phyloP scores from a whole-genome alignment of 2,888 invertebrate genomes.

The Laothoe populi region DNA sequence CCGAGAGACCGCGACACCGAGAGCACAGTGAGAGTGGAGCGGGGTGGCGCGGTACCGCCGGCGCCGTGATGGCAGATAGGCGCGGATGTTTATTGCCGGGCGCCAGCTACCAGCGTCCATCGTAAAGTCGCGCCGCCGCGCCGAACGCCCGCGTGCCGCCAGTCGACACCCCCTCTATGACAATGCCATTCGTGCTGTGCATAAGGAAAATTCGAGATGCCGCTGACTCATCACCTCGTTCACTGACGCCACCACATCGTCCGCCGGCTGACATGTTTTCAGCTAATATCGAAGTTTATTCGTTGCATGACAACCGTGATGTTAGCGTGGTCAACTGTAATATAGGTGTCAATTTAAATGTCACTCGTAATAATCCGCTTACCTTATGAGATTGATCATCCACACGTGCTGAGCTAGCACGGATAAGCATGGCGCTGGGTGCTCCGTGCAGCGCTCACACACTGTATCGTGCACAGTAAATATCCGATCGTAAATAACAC shows the following conservation, averaged over 20 bases:
- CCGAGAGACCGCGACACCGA: slow-evolving; percentile 39
- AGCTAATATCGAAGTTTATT: slow-evolving; percentile 46
- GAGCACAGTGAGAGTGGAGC: slow-evolving; percentile 39
- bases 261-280: slow-evolving; percentile 53
- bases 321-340: slow-evolving; percentile 34
- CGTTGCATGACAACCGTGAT: slow-evolving; percentile 20
- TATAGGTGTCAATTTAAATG: slow-evolving; percentile 34
- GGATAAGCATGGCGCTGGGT: slow-evolving; percentile 43
- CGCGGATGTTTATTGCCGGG: slow-evolving; percentile 51
- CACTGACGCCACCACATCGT: slow-evolving; percentile 48
- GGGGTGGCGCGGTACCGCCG: slow-evolving; percentile 31
- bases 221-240: slow-evolving; percentile 73
- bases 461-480: slow-evolving; percentile 73
- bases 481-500: slow-evolving; percentile 74
- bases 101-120: slow-evolving; percentile 35
- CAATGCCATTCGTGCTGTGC: slow-evolving; percentile 64
- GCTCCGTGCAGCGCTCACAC: slow-evolving; percentile 64
- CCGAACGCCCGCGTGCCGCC: slow-evolving; percentile 48
- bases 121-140: slow-evolving; percentile 30
- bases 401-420: slow-evolving; percentile 52
- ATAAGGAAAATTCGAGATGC: slow-evolving; percentile 81
- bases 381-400: slow-evolving; percentile 64
- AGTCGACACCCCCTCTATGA: slow-evolving; percentile 64
- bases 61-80: slow-evolving; percentile 42
- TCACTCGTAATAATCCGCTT: slow-evolving; percentile 52